These are phyloP conservation scores for Carassius carassius DNA, from an alignment of 2,113 vertebrate genomes.

Conservation along the genomic window DNA sequence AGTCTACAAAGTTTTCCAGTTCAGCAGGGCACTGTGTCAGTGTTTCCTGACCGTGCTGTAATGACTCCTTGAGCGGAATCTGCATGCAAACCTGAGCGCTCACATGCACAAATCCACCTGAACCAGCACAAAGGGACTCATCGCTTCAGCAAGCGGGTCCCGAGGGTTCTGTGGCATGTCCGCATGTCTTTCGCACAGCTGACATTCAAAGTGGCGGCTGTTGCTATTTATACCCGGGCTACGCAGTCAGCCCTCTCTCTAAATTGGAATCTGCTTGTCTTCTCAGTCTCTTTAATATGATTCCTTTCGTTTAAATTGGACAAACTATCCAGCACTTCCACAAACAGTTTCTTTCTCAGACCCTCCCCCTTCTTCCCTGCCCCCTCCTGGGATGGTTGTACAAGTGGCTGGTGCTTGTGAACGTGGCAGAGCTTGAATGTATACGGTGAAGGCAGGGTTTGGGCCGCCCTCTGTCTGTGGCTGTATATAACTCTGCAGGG, in stretches of 20 bases:
- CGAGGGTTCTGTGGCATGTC: conserved; percentile 31
- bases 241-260: conserved; percentile 40
- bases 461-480: conserved; percentile 38
- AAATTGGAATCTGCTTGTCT: conserved; percentile 15
- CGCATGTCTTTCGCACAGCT: conserved; percentile 55
- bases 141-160: not conserved
- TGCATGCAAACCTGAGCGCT: not conserved
- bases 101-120: conserved; percentile 3
- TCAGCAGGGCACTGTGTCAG: not conserved
- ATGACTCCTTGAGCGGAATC: conserved; percentile 2
- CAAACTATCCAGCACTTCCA: not conserved
- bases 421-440: conserved; percentile 50
- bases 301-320: not conserved
- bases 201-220: conserved; percentile 50
- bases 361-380: not conserved
- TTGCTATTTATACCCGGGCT: conserved; percentile 54
- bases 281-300: conserved; percentile 18
- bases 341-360: not conserved
- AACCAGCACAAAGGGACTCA: not conserved
- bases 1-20: not conserved
- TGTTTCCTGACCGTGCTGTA: not conserved
- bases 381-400: not conserved
- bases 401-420: conserved; percentile 10
- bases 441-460: conserved; percentile 19
- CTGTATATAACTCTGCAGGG: conserved; percentile 44